Conservation (phyloP, 2,113 vertebrate species). For the Tragelaphus strepsiceros region DNA sequence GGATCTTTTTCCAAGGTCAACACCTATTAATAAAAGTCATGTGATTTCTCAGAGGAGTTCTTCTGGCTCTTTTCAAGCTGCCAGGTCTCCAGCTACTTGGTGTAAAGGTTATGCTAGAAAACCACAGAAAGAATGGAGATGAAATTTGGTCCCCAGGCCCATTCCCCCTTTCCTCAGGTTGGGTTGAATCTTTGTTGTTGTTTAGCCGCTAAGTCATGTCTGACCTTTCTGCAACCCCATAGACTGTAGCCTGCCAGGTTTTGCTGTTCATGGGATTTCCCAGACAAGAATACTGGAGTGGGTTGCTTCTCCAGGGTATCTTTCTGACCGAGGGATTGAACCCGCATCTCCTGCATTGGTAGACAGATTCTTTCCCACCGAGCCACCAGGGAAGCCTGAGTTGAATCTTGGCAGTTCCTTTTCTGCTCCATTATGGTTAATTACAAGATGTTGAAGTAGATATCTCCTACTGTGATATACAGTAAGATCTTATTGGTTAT, state of each 20-base stretch:
- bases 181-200: background rate
- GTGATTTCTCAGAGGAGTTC: background rate
- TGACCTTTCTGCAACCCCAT: background rate
- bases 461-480: background rate
- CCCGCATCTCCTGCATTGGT: background rate
- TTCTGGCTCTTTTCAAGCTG: background rate
- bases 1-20: background rate
- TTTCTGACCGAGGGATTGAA: background rate
- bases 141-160: background rate
- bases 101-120: background rate
- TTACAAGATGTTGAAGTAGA: background rate
- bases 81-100: background rate
- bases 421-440: background rate
- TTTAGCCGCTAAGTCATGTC: background rate
- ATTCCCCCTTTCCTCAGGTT: background rate
- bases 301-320: background rate
- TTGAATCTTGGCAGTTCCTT: background rate
- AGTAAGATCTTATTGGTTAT: background rate
- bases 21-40: background rate
- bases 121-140: background rate
- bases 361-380: background rate
- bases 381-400: background rate
- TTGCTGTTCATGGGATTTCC: background rate
- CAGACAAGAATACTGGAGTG: background rate
- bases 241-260: background rate